These are phyloP conservation scores for Zosterops japonicus DNA, from an alignment of 2,113 vertebrate genomes.

Conservation along the genomic window DNA sequence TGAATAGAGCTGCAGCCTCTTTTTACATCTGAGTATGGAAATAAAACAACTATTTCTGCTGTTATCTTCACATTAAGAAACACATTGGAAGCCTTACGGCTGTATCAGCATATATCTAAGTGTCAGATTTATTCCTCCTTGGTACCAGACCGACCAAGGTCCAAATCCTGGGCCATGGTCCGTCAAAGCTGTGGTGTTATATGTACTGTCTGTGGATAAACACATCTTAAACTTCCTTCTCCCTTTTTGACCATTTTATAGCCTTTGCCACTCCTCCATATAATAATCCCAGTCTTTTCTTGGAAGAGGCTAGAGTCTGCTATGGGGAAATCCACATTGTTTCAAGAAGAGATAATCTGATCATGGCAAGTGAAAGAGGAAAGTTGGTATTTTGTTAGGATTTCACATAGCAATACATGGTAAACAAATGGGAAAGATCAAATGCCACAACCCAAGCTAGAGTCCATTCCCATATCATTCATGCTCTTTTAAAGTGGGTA, in stretches of 20 bases:
- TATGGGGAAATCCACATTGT: fast-evolving
- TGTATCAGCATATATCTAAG: neutral
- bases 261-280: neutral
- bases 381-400: neutral
- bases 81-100: neutral
- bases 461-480: neutral
- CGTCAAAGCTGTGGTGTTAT: neutral
- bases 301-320: neutral
- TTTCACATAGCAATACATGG: neutral
- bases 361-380: neutral
- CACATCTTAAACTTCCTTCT: neutral
- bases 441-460: neutral
- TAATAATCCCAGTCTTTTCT: neutral
- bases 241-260: neutral
- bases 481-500: neutral
- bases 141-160: neutral
- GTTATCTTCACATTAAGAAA: neutral
- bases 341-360: neutral
- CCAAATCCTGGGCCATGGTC: neutral
- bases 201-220: neutral
- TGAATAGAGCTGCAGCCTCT: neutral
- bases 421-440: neutral
- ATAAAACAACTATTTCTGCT: neutral
- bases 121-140: neutral
- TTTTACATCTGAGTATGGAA: neutral